Evolutionary conservation across 2,797 vertebrate genomes (phyloP).

Genomic region (Babyrousa celebensis): DNA sequence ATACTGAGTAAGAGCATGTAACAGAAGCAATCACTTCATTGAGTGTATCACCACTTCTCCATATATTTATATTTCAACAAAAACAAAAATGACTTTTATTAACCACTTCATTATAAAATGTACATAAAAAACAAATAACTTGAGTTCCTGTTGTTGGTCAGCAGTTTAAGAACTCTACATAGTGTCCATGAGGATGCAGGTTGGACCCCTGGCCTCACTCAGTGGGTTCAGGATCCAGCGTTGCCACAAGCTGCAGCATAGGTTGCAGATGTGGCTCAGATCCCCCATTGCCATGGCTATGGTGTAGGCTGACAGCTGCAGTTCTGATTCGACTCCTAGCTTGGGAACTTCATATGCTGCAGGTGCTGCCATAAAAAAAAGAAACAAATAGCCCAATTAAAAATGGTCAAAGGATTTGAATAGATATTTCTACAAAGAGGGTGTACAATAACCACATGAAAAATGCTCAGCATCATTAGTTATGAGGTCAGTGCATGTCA

Average conservation of each 20-base stretch:
- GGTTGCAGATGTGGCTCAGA: too few relatives aligned
- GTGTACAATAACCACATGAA: background rate
- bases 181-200: too few relatives aligned
- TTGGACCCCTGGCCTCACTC: too few relatives aligned
- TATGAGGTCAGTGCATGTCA: background rate
- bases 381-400: background rate
- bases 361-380: background rate
- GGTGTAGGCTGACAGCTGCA: too few relatives aligned
- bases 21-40: background rate
- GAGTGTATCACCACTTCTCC: background rate
- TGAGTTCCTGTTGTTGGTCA: too few relatives aligned
- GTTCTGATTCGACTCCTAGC: too few relatives aligned
- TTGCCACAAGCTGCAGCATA: too few relatives aligned
- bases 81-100: constrained; percentile 38
- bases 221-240: too few relatives aligned
- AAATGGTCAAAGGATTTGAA: background rate
- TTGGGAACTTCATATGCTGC: too few relatives aligned
- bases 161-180: too few relatives aligned
- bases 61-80: constrained; percentile 21
- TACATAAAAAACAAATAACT: background rate
- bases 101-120: constrained; percentile 8
- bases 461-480: background rate
- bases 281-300: too few relatives aligned
- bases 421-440: background rate
- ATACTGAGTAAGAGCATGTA: background rate